Evolutionary conservation across 2,113 vertebrate species (phyloP).

Genomic region (Sminthopsis crassicaudata): DNA sequence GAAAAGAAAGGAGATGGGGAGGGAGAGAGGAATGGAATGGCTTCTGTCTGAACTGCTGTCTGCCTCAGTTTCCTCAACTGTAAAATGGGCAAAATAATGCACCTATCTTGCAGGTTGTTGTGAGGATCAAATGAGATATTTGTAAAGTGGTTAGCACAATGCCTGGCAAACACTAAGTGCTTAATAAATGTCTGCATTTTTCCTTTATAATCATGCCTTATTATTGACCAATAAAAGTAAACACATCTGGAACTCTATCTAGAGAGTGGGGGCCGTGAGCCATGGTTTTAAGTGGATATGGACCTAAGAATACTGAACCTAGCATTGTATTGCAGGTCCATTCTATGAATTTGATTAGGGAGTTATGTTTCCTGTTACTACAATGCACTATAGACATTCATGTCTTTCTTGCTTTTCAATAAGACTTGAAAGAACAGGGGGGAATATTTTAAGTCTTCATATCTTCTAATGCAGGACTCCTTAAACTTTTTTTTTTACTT

Average conservation of each 20-base stretch:
- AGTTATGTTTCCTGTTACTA: not conserved
- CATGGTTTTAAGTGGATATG: not conserved
- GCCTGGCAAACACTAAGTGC: not conserved
- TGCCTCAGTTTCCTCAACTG: not conserved
- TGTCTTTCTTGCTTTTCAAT: not conserved
- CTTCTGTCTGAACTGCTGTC: not conserved
- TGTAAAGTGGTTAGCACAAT: not conserved
- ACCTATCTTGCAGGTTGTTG: not conserved
- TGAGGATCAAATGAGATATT: not conserved
- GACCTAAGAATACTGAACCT: not conserved
- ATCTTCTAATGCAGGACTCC: too few relatives aligned
- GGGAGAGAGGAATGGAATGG: too few relatives aligned
- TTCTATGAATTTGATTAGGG: not conserved
- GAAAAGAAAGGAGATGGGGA: too few relatives aligned
- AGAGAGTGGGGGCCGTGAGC: not conserved
- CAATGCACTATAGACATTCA: not conserved
- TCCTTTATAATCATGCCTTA: not conserved
- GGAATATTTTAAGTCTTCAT: too few relatives aligned
- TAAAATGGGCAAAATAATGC: not conserved
- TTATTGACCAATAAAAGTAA: not conserved
- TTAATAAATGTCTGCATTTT: not conserved
- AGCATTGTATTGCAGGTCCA: not conserved
- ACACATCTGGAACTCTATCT: too few relatives aligned
- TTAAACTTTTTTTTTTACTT: too few relatives aligned
- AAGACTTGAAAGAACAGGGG: not conserved